Base-by-base conservation (phyloP, 1,140 invertebrate species). In the Brachionus plicatilis region DNA sequence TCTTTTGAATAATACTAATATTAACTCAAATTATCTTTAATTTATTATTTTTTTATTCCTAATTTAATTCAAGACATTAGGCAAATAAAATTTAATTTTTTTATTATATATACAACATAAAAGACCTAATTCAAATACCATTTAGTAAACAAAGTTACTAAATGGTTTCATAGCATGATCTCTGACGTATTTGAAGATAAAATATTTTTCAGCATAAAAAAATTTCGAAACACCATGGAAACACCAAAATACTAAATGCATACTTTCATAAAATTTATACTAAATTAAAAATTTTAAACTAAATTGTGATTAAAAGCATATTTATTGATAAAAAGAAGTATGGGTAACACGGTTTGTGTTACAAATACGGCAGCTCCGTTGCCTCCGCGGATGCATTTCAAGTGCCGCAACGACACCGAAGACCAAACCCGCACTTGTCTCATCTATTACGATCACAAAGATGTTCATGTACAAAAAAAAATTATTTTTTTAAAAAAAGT, bases 331-430 rank as follows among this genome's bases (percentile, higher is more conserved):
- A 17, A 20, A 66, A 24, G 27, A 66, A 41, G 37, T 17, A 72
- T 72, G 68, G 68, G 68, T 43, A 72, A 72, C 37, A 72, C 68
- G 17, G 6, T 20, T n/a, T 72, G 68, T 72, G 68, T 72, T 72
- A 43, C 68, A 72, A 11, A 41, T 8, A 43, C 33, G 11, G 68
- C 17, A 14, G 33, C 37, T 0, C 68, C 29, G 6, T 17, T 72
- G 17, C 33, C 76, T 33, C 76, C 76, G 1, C 29, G 50, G 11
- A 60, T 53, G 45, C 76, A 80, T 41, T 80, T 41, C 56, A 80
- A 80, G 45, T 80, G 76, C 20, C 76, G 76, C 45, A 24, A 60
- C 20, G 43, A 50, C 45, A 37, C 20, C 3, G 50, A 80, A 24
- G 76, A 80, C 53, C 29, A 12, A 33, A 3, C 20, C 7, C 24